A percentile compares a stretch with the other conserved stretches of the same genome.
Conservation (phyloP, 2,888 invertebrate species). For the Chrysomela aeneicollis region DNA sequence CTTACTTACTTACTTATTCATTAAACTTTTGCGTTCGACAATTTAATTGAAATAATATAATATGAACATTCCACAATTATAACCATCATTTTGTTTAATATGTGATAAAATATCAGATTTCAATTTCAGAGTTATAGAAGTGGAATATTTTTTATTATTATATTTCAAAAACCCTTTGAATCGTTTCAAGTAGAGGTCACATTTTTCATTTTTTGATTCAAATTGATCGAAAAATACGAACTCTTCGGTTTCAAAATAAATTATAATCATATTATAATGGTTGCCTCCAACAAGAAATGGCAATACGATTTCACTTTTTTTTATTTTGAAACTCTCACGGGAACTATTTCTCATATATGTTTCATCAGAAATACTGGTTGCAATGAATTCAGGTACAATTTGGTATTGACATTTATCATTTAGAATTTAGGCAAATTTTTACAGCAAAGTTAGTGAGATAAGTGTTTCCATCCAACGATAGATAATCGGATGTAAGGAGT, state of each 20-base stretch:
- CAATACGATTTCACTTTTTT: not conserved
- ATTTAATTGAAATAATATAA: not conserved
- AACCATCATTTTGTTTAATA: too few relatives aligned
- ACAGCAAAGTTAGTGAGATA: not conserved
- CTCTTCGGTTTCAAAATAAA: not conserved
- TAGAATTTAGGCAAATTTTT: not conserved
- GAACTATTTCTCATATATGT: too few relatives aligned
- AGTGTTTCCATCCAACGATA: not conserved
- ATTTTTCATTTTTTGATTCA: not conserved
- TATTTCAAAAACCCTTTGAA: not conserved
- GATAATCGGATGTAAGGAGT: not conserved
- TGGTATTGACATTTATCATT: not conserved
- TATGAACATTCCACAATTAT: too few relatives aligned
- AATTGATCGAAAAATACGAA: not conserved
- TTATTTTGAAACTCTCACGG: too few relatives aligned
- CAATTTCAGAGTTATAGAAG: not conserved
- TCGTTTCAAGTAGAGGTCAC: not conserved
- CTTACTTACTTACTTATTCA: too few relatives aligned
- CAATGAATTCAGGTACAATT: too few relatives aligned
- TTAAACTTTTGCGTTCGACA: too few relatives aligned
- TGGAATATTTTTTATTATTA: not conserved
- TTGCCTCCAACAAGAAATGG: conserved; percentile 2
- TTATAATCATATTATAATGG: not conserved
- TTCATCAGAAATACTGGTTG: too few relatives aligned
- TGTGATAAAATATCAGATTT: not conserved